Base-by-base conservation (phyloP, 2,888 invertebrate species). In the Nipponacmea schrenckii region DNA sequence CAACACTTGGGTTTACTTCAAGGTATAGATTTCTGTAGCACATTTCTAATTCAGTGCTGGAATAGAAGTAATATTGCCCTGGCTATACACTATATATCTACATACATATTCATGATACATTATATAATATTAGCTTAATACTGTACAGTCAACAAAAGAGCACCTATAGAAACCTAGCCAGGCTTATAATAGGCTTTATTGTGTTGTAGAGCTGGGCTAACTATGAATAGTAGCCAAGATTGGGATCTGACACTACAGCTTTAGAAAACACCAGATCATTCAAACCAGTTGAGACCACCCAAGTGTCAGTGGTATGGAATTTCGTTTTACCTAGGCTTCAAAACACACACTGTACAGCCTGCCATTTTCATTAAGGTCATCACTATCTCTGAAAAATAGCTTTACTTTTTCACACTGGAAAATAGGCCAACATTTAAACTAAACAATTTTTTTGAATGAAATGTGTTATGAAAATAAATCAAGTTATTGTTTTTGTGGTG, bases 331-430 rank as follows among this genome's bases (percentile, higher is more conserved):
- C 56, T 56, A 56, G 56, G 56, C 56, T 24, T 39, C 39, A 12
- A 56, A 56, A 56, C 56, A 56, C 20, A 56, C 56, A 56, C 56
- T 56, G 20, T 24, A 56, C 56, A 24, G 24, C 20, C 56, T 56
- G 56, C 56, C 56, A 56, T 56, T 56, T 56, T 56, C 56, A 56
- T 56, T 24, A 56, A 24, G 56, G 56, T 56, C 56, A 56, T 56
- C 20, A 56, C 20, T 56, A 24, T 20, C 56, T 56, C 56, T 56
- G 56, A 20, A 56, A 56, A 20, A 56, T 24, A 56, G 24, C 56
- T 56, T 56, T 39, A 39, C 39, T 39, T 39, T 39, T 39, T 39
- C 10, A 39, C 8, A 10, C 39, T 39, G 39, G 39, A 39, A 39
- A 39, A 10, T 39, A 39, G 39, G 39, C 39, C 39, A 39, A 39